Conservation (phyloP, 2,113 vertebrate genomes). For the Hydropotes inermis region DNA sequence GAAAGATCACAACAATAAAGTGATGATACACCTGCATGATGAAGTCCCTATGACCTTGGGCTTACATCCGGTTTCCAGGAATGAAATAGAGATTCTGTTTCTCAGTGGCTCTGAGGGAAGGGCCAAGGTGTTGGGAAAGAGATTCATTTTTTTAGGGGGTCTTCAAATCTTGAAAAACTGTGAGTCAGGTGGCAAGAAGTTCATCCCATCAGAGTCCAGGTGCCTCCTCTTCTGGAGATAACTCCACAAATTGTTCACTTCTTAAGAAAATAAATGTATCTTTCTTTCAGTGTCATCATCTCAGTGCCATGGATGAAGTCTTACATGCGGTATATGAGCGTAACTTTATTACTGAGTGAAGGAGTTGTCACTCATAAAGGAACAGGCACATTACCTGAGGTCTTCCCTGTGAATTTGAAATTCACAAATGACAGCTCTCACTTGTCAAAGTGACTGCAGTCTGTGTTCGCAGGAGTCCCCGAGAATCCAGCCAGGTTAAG, state of each 20-base stretch:
- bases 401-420: neutral
- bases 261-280: neutral
- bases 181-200: neutral
- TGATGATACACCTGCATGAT: neutral
- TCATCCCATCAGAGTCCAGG: neutral
- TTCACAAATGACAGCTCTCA: neutral
- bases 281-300: neutral
- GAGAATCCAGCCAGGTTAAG: neutral
- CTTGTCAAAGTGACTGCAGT: neutral
- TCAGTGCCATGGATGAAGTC: neutral
- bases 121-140: neutral
- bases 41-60: neutral
- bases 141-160: neutral
- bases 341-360: neutral
- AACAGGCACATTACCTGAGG: neutral
- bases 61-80: neutral
- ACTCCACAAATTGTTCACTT: neutral
- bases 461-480: neutral
- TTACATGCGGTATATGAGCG: too few relatives aligned
- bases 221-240: neutral
- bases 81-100: neutral
- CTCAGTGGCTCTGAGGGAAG: neutral
- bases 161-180: neutral
- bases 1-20: too few relatives aligned
- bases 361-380: neutral